phyloP scores from a whole-genome alignment of 2,888 invertebrate species.

The Sipunculus nudus region DNA sequence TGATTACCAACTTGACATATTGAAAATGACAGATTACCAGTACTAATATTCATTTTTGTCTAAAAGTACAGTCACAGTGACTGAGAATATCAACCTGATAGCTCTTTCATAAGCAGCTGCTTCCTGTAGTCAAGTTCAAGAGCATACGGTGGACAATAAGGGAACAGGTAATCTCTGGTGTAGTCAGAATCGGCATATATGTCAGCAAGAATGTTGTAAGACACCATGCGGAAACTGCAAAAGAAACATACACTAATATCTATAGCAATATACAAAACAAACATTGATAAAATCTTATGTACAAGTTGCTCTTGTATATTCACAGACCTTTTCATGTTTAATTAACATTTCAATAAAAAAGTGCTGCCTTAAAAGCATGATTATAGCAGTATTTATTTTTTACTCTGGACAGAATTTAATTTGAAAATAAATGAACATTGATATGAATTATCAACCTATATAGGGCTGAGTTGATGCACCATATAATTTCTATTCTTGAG shows the following conservation, averaged over 20 bases:
- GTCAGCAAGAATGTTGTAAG: constrained; percentile 92
- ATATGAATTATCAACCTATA: no score
- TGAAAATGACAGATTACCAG: neutral
- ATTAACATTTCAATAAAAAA: no score
- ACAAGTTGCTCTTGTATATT: neutral
- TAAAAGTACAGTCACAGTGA: neutral
- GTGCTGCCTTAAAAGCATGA: no score
- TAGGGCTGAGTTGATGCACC: no score
- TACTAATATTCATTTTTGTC: neutral
- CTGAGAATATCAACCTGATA: constrained; percentile 72
- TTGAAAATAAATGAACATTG: no score
- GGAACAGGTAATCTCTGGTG: constrained; percentile 78
- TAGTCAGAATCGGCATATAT: constrained; percentile 87
- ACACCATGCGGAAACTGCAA: constrained; percentile 77
- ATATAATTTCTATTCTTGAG: no score
- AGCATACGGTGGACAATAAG: constrained; percentile 85
- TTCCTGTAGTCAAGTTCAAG: constrained; percentile 86
- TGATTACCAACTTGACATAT: neutral
- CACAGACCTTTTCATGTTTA: neutral
- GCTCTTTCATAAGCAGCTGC: constrained; percentile 84
- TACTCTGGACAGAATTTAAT: no score
- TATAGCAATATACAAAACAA: neutral
- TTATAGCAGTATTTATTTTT: no score
- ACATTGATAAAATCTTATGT: neutral
- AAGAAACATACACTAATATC: constrained; percentile 7